A percentile compares a stretch with the other conserved stretches of the same genome.
Conservation (phyloP, 2,888 invertebrate species). For the Acanthopleura granulata region DNA sequence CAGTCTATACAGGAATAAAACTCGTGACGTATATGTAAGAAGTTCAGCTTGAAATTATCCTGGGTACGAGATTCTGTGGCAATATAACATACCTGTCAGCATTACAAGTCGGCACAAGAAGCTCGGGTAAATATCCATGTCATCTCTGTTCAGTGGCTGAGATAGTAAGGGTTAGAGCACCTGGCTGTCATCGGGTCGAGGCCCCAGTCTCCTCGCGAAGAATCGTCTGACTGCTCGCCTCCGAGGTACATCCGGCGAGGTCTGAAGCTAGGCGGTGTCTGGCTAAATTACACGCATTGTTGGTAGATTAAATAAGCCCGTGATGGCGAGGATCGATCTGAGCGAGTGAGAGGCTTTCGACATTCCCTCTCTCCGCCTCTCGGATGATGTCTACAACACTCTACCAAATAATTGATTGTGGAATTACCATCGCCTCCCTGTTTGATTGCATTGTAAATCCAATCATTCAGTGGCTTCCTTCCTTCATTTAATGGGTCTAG, state of each 20-base stretch:
- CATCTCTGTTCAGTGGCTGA: too few relatives aligned
- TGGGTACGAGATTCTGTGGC: too few relatives aligned
- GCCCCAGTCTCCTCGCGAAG: too few relatives aligned
- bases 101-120: too few relatives aligned
- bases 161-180: too few relatives aligned
- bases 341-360: not conserved
- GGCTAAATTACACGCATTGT: slow-evolving; percentile 9
- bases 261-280: not conserved
- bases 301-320: not conserved
- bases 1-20: too few relatives aligned
- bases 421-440: not conserved
- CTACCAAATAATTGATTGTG: slow-evolving; percentile 5
- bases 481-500: not conserved
- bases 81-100: too few relatives aligned
- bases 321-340: not conserved
- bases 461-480: slow-evolving; percentile 4
- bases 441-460: slow-evolving; percentile 8
- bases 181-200: too few relatives aligned
- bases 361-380: not conserved
- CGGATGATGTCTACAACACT: not conserved
- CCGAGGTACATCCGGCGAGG: not conserved
- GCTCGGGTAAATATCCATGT: too few relatives aligned
- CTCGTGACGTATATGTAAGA: too few relatives aligned
- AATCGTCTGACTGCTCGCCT: too few relatives aligned
- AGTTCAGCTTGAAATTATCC: too few relatives aligned